These are phyloP conservation scores for Dicaeum eximium DNA, from an alignment of 2,113 vertebrate genomes.

Conservation along the genomic window DNA sequence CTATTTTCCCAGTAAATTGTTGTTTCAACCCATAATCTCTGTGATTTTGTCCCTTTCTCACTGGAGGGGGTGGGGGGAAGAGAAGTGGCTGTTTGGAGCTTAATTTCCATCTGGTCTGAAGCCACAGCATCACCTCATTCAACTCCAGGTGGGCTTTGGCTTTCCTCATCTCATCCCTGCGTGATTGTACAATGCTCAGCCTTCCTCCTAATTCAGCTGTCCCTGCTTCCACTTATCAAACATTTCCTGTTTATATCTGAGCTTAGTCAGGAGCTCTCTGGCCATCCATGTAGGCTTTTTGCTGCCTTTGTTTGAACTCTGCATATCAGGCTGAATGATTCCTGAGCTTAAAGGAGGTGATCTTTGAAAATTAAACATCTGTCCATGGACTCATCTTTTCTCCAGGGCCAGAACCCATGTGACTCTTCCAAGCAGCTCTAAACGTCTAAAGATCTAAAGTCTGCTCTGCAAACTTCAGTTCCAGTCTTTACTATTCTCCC, in stretches of 20 bases:
- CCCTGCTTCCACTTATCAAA: accelerated
- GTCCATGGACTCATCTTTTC: not conserved
- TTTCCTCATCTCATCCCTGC: not conserved
- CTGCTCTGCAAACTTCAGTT: not conserved
- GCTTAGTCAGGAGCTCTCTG: not conserved
- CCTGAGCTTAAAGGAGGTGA: not conserved
- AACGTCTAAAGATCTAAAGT: not conserved
- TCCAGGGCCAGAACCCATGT: not conserved
- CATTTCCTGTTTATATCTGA: not conserved
- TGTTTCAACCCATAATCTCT: not conserved
- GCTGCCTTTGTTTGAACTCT: not conserved
- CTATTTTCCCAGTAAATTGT: not conserved
- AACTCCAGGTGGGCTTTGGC: not conserved
- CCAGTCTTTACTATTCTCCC: not conserved
- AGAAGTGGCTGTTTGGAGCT: not conserved
- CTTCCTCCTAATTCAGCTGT: not conserved
- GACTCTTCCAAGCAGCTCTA: not conserved
- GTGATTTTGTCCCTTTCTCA: not conserved
- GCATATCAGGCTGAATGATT: not conserved
- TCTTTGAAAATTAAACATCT: not conserved
- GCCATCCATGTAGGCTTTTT: not conserved
- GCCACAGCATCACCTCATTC: not conserved
- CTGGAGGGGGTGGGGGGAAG: not conserved
- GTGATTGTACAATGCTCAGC: not conserved
- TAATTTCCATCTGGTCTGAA: not conserved